Evolutionary conservation across 2,113 vertebrate genomes (phyloP).

Genomic region (Zosterops borbonicus): DNA sequence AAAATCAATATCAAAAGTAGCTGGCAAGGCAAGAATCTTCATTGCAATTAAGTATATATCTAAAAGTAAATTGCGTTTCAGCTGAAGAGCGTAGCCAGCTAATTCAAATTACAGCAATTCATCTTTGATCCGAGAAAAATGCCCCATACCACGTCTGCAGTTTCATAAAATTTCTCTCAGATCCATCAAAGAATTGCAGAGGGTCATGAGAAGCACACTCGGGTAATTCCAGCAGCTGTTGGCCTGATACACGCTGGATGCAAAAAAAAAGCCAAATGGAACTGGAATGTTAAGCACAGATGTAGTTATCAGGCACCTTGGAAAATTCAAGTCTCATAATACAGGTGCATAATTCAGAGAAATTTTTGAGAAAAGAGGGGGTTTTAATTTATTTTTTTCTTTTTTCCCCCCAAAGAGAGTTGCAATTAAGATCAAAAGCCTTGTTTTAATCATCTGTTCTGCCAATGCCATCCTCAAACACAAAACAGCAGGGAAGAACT

Average conservation of each 20-base stretch:
- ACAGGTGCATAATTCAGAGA: background rate
- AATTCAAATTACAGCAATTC: constrained; percentile 64
- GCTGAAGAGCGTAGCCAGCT: constrained; percentile 15
- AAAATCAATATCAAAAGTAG: constrained; percentile 68
- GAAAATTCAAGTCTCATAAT: background rate
- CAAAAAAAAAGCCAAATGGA: background rate
- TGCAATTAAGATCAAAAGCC: background rate
- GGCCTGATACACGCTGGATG: background rate
- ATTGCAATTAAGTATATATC: constrained; percentile 61
- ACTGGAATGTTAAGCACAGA: background rate
- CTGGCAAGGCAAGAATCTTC: constrained; percentile 57
- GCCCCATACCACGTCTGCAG: background rate
- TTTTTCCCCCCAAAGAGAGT: background rate
- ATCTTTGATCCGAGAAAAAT: constrained; percentile 55
- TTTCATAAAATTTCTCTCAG: constrained; percentile 40
- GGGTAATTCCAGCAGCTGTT: background rate
- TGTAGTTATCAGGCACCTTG: background rate
- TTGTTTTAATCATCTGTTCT: background rate
- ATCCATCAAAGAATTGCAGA: constrained; percentile 28
- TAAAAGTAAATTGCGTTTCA: constrained; percentile 52
- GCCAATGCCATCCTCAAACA: background rate
- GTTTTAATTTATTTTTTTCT: background rate
- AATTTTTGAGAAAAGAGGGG: background rate
- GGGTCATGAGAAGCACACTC: background rate
- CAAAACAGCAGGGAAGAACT: background rate